Evolutionary conservation across 2,888 invertebrate species (phyloP).

Genomic region (Agrochola litura): DNA sequence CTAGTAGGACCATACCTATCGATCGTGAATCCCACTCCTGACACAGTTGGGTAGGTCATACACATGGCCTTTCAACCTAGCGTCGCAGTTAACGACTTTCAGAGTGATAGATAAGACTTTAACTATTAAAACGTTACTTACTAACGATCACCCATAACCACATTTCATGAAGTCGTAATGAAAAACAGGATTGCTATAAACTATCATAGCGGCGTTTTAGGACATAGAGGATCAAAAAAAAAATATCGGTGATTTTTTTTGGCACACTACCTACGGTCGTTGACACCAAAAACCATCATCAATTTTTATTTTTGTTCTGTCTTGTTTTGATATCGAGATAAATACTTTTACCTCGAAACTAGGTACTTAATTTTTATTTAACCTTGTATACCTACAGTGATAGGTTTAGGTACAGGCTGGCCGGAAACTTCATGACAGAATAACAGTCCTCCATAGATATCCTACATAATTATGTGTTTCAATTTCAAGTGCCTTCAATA

Average conservation of each 20-base stretch:
- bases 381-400: background rate
- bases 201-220: background rate
- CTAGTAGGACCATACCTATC: too few relatives aligned
- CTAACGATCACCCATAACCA: background rate
- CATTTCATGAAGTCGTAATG: background rate
- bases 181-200: background rate
- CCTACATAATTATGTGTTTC: background rate
- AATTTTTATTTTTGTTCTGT: background rate
- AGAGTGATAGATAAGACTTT: constrained; percentile 5
- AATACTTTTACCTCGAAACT: too few relatives aligned
- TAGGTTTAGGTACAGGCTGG: background rate
- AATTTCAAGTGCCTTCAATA: background rate
- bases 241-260: background rate
- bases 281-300: background rate
- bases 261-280: background rate
- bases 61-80: background rate
- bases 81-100: background rate
- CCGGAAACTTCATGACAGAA: background rate
- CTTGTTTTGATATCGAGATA: too few relatives aligned
- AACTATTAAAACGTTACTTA: background rate
- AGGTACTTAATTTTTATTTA: too few relatives aligned
- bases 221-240: background rate
- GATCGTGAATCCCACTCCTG: constrained; percentile 35
- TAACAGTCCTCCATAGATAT: constrained; percentile 1
- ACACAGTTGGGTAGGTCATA: constrained; percentile 9